A percentile compares a stretch with the other conserved stretches of the same genome.
Evolutionary conservation across 35 echinoderm and acorn worm genomes (phyloP).

Genomic region (Heliocidaris tuberculata): DNA sequence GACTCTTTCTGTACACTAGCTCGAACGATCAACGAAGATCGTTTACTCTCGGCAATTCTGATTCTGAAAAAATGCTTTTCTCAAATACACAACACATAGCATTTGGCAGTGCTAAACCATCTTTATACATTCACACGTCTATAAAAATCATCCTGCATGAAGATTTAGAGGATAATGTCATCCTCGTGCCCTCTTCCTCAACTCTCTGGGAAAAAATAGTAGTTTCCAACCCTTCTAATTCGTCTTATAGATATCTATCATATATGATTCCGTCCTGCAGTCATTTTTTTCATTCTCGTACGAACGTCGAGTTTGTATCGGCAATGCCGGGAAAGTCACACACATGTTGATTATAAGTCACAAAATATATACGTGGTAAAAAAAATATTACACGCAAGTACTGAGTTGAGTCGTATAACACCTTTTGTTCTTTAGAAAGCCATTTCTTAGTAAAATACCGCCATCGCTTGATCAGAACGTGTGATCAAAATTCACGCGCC

Average conservation of each 20-base stretch:
- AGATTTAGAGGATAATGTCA: background rate
- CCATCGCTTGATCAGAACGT: background rate
- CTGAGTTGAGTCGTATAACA: conserved; percentile 6
- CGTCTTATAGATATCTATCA: background rate
- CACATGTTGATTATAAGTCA: conserved; percentile 17
- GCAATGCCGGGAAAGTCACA: conserved; percentile 8
- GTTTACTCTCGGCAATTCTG: too few species aligned
- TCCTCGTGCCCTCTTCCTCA: background rate
- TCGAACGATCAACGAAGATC: background rate
- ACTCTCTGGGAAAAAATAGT: background rate
- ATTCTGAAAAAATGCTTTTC: background rate
- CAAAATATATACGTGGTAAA: conserved; percentile 6
- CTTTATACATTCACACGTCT: background rate
- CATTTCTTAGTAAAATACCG: background rate
- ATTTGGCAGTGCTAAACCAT: background rate
- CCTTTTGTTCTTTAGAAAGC: background rate
- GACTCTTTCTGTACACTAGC: background rate
- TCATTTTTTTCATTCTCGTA: background rate
- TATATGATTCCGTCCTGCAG: background rate
- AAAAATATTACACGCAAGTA: conserved; percentile 12
- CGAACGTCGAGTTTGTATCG: background rate
- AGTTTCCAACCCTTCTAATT: background rate
- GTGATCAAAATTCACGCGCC: background rate
- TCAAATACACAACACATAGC: background rate
- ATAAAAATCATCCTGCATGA: background rate